Conservation (phyloP, 2,113 vertebrate genomes). For the Thinocorus orbignyianus region DNA sequence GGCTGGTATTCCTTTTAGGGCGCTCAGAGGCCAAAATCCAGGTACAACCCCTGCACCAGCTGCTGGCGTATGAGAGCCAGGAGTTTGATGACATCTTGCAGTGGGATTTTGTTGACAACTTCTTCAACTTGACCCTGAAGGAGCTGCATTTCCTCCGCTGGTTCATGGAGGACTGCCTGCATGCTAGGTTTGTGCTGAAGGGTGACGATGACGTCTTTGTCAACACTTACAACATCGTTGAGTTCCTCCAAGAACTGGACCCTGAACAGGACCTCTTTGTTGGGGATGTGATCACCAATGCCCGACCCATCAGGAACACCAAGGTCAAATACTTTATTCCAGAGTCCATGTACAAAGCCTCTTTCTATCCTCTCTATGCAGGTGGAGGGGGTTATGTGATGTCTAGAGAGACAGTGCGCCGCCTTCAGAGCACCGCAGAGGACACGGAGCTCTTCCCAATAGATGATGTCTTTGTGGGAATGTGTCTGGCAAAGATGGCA, state of each 20-base stretch:
- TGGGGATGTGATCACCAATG: constrained; percentile 74
- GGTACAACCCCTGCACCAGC: constrained; percentile 59
- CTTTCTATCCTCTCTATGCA: constrained; percentile 75
- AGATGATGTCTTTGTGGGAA: constrained; percentile 81
- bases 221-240: constrained; percentile 75
- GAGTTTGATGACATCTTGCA: constrained; percentile 78
- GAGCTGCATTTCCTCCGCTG: constrained; percentile 80
- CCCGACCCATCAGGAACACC: constrained; percentile 76
- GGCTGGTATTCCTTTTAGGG: constrained; percentile 75
- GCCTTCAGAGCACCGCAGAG: constrained; percentile 58
- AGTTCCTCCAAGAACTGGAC: constrained; percentile 70
- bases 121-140: constrained; percentile 83
- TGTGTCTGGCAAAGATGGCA: constrained; percentile 77
- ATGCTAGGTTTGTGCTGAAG: constrained; percentile 71
- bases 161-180: constrained; percentile 66
- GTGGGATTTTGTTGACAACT: constrained; percentile 80
- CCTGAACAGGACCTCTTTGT: constrained; percentile 73
- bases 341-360: constrained; percentile 67
- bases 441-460: constrained; percentile 76
- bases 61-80: constrained; percentile 73
- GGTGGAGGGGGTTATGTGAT: constrained; percentile 79
- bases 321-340: constrained; percentile 80
- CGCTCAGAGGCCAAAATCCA: constrained; percentile 16
- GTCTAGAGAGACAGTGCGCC: constrained; percentile 69
- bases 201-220: constrained; percentile 80